Percentiles rank a stretch among this genome's conserved stretches.
Conservation (phyloP, 2,888 invertebrate genomes). For the Himalopsyche anomala region DNA sequence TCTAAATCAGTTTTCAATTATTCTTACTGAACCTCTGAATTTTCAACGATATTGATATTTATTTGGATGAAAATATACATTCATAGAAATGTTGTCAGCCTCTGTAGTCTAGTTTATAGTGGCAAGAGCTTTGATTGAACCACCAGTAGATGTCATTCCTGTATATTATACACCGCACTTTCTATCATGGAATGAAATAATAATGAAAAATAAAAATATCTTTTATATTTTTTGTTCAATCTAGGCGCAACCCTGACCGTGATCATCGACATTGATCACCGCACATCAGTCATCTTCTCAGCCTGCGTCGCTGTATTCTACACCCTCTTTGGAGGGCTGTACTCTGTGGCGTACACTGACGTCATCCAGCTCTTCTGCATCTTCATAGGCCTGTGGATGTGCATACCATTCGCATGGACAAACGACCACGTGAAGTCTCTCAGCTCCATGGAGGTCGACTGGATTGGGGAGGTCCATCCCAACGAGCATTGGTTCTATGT, state of each 20-base stretch:
- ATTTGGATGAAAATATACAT: too few relatives aligned
- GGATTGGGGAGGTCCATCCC: conserved; percentile 89
- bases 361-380: conserved; percentile 99
- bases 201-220: too few relatives aligned
- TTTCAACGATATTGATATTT: too few relatives aligned
- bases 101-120: too few relatives aligned
- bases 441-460: conserved; percentile 89
- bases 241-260: conserved; percentile 97
- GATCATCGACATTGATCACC: conserved; percentile 96
- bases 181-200: too few relatives aligned
- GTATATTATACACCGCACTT: too few relatives aligned
- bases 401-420: conserved; percentile 96
- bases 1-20: too few relatives aligned
- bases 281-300: conserved; percentile 94
- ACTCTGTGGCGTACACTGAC: conserved; percentile 99
- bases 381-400: conserved; percentile 98
- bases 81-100: too few relatives aligned
- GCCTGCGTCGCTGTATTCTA: conserved; percentile 98
- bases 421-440: conserved; percentile 91
- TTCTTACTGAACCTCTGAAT: too few relatives aligned
- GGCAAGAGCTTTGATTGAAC: too few relatives aligned
- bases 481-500: conserved; percentile 88
- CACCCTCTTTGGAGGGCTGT: conserved; percentile 97
- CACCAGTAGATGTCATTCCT: too few relatives aligned
- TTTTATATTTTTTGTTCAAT: neutral